Conservation (phyloP, 2,113 vertebrate genomes). For the Felis catus region F.catus_Fca126_mat1.0 CM031418.1:137145001-137145500, state of each 20-base stretch:
- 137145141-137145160: not conserved
- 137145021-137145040: rapidly evolving
- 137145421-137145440: rapidly evolving
- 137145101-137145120: rapidly evolving
- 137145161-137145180: not conserved
- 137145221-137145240: rapidly evolving
- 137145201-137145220: not conserved
- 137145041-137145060: rapidly evolving
- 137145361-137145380: rapidly evolving
- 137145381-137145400: rapidly evolving
- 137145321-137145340: no score
- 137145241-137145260: rapidly evolving
- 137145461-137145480: rapidly evolving
- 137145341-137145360: not conserved
- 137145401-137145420: rapidly evolving
- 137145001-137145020: no score
- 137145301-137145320: rapidly evolving
- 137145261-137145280: rapidly evolving
- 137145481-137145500: not conserved
- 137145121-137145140: rapidly evolving
- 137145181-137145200: not conserved
- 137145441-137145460: rapidly evolving
- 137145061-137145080: rapidly evolving
- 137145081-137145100: not conserved
- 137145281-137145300: not conserved